Conservation (phyloP, 2,888 invertebrate species). For the Conchocele bisecta region DNA sequence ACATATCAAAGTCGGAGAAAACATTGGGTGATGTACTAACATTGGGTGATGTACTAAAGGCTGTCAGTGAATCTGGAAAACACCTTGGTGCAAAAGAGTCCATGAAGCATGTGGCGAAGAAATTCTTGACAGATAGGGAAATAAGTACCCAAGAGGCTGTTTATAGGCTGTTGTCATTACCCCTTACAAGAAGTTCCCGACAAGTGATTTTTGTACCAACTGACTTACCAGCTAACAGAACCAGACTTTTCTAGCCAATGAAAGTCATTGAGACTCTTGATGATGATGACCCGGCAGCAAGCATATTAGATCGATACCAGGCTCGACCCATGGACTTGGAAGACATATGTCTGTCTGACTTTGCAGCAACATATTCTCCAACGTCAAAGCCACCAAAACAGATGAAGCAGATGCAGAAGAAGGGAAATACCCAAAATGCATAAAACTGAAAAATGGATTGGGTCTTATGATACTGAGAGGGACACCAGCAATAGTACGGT, state of each 20-base stretch:
- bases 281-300: conserved; percentile 40
- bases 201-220: conserved; percentile 50
- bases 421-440: background rate
- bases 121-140: conserved; percentile 56
- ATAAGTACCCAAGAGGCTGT: conserved; percentile 62
- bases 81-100: conserved; percentile 25
- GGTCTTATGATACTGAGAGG: background rate
- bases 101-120: conserved; percentile 30
- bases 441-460: background rate
- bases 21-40: too few relatives aligned
- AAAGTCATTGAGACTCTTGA: conserved; percentile 45
- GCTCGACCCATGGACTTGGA: conserved; percentile 65
- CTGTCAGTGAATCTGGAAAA: conserved; percentile 18
- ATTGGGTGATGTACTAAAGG: conserved; percentile 32
- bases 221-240: conserved; percentile 59
- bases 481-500: background rate
- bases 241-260: conserved; percentile 61
- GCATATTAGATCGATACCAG: conserved; percentile 67
- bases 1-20: too few relatives aligned
- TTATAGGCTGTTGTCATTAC: conserved; percentile 48
- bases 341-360: conserved; percentile 71
- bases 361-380: conserved; percentile 12
- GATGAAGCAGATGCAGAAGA: background rate
- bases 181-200: conserved; percentile 39
- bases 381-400: background rate